phyloP scores from a whole-genome alignment of 2,797 vertebrate genomes.

The Sebastes jordani region DNA sequence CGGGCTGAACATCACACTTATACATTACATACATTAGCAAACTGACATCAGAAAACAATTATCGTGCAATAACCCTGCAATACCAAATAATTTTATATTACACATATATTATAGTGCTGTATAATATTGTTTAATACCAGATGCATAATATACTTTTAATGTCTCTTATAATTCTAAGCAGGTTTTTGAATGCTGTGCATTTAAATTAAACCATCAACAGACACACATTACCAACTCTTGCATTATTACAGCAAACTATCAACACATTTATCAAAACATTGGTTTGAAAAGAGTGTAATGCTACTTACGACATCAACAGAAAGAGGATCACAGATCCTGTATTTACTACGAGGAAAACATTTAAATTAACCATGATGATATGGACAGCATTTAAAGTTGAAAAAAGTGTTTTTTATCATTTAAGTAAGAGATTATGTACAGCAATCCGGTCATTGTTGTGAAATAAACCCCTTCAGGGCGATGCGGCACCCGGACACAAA shows the following conservation, averaged over 20 bases:
- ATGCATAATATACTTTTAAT: background rate
- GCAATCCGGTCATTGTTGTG: background rate
- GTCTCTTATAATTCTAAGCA: background rate
- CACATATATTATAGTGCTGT: background rate
- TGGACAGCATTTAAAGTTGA: background rate
- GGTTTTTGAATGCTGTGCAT: background rate
- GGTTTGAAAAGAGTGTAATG: background rate
- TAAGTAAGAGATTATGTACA: background rate
- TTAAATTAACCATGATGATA: background rate
- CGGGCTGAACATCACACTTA: background rate
- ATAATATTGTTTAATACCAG: background rate
- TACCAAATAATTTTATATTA: background rate
- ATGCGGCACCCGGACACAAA: background rate
- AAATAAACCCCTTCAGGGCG: background rate
- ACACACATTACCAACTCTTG: background rate
- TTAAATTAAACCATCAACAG: background rate
- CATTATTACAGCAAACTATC: background rate
- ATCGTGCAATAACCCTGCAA: background rate
- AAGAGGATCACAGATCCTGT: background rate
- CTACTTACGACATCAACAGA: background rate
- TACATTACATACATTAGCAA: background rate
- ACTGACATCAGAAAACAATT: background rate
- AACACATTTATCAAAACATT: background rate
- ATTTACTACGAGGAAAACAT: background rate
- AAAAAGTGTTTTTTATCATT: background rate